Base-by-base conservation (phyloP, 1,140 invertebrate species). In the Aporrectodea caliginosa region DNA sequence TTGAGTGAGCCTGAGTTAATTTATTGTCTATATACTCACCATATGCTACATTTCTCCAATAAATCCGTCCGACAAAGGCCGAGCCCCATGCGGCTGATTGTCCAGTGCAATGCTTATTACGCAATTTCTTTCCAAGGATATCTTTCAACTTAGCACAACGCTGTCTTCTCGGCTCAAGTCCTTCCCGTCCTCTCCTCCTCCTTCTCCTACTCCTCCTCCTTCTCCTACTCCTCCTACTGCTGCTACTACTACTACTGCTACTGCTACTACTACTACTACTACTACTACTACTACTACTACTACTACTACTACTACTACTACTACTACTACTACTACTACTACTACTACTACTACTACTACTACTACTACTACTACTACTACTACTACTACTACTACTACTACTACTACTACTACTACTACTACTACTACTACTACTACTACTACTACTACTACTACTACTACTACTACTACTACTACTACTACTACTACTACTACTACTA, bases 201-300 rank as follows among this genome's bases (percentile, higher is more conserved):
- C n/a, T n/a, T n/a, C n/a, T n/a, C n/a, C n/a, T n/a, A n/a, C n/a
- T n/a, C n/a, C n/a, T n/a, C n/a, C n/a, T n/a, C n/a, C n/a, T n/a
- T n/a, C n/a, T n/a, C n/a, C n/a, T n/a, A n/a, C n/a, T n/a, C n/a
- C n/a, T 77, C 80, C 35, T 83, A 83, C 29, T 88, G 85, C 22
- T 88, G 78, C 22, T 83, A 89, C 16, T 91, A 82, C 81, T 92
- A 90, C 22, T 92, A 85, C 6, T 90, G 76, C 76, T 75, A 33
- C 32, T 76, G 35, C 16, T 76, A 35, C 74, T 78, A 32, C 43
- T 78, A 69, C 76, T 78, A 30, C 43, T 77, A 29, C 43, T 69
- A 27, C 76, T 78, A 31, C 76, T 78, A 32, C 76, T 72, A 69
- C 76, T 72, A 78, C 68, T 78, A 30, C 68, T 78, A 31, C 76